Percentiles rank a stretch among this genome's conserved stretches.
Conservation (phyloP, 2,888 invertebrate genomes). For the Drosophila antonietae region DNA sequence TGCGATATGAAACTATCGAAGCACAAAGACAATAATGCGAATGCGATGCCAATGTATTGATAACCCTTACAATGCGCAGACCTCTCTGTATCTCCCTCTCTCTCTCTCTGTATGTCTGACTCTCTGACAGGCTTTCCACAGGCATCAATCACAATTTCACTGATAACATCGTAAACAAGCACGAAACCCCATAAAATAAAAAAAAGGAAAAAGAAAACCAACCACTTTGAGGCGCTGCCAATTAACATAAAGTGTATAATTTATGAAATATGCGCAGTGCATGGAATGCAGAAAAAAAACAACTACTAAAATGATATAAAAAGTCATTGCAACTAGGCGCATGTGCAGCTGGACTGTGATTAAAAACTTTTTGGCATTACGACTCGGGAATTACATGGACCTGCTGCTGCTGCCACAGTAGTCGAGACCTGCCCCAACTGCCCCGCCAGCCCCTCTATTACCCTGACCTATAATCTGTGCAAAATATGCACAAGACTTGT, state of each 20-base stretch:
- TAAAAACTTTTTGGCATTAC: constrained; percentile 46
- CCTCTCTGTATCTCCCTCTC: not conserved
- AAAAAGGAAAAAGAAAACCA: constrained; percentile 34
- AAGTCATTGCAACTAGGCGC: constrained; percentile 46
- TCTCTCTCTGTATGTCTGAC: not conserved
- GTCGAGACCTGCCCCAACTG: not conserved
- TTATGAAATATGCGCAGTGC: constrained; percentile 44
- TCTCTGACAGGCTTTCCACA: constrained; percentile 1
- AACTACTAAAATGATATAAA: constrained; percentile 43
- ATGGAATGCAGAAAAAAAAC: constrained; percentile 28
- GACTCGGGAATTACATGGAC: constrained; percentile 37
- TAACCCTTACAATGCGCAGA: constrained; percentile 13
- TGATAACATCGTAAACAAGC: constrained; percentile 66
- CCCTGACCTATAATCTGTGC: constrained; percentile 9
- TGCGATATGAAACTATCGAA: constrained; percentile 9
- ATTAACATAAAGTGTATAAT: constrained; percentile 72
- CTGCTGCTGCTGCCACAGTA: constrained; percentile 24
- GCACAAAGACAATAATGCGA: not conserved
- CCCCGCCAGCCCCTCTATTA: not conserved
- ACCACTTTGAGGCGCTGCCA: constrained; percentile 39
- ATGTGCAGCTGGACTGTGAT: constrained; percentile 51
- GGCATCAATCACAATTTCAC: constrained; percentile 62
- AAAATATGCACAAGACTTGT: constrained; percentile 26
- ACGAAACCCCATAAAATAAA: constrained; percentile 39
- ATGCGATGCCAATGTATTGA: constrained; percentile 44